Evolutionary conservation across 2,888 invertebrate species (phyloP), one percentile per base, ranked within the genome.

Genomic region (Xestia sexstrigata): DNA sequence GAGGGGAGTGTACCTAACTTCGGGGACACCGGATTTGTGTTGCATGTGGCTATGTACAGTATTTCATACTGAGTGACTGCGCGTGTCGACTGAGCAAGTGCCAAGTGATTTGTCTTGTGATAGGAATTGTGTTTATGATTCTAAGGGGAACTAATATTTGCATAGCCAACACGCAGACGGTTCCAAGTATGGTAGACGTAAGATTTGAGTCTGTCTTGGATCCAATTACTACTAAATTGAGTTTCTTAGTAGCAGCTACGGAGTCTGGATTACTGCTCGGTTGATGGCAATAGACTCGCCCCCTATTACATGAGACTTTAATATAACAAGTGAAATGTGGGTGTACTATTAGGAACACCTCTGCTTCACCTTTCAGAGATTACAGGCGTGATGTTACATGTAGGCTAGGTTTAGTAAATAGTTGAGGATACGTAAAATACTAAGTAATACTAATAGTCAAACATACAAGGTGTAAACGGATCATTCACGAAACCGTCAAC

Each of bases 1-100:
- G 76, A 13, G 74, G 60, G 20, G 7, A 74, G 67, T 76, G 74
- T 75, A 69, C 74, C 79, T 73, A 74, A 88, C 88, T 84, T 88
- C 83, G 66, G 65, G 60, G 77, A 65, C 78, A 58, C 26, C 58
- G 39, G 35, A n/a, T 30, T 52, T 70, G 42, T 69, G 35, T 83
- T 35, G 23, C 30, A 49, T 20, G 58, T 42, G 76, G 30, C 8
- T 60, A 26, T 74, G 23, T 47, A 15, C 58, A 63, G 83, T 83
- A 83, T 78, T 45, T 80, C 83, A 58, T n/a, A 13, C 45, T 76
- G 82, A 83, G 49, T 52, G 83, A 83, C 55, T 70, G 49, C 20
- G 42, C 45, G 23, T n/a, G 63, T 39, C 78, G n/a, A 15, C 58
- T 79, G 42, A 83, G 70, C 58, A 9, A 49, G 78, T 66, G 79